phyloP scores from a whole-genome alignment of 2,113 vertebrate genomes.

The Geothlypis trichas region DNA sequence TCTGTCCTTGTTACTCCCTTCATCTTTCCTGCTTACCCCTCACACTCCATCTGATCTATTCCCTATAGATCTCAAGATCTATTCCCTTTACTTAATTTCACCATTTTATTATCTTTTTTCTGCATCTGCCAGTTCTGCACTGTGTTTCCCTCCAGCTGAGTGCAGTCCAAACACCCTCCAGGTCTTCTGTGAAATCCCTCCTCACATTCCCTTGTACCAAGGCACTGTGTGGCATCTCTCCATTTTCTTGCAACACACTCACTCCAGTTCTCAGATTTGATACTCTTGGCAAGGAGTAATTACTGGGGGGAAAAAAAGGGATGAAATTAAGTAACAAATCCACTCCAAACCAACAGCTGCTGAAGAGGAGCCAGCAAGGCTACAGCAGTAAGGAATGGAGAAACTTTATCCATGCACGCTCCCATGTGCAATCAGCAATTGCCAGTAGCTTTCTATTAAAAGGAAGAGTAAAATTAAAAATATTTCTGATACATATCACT shows the following conservation, averaged over 20 bases:
- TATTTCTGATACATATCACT: background rate
- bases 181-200: background rate
- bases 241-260: background rate
- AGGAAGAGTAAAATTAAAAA: background rate
- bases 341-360: background rate
- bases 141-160: background rate
- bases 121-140: background rate
- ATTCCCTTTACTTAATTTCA: background rate
- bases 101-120: background rate
- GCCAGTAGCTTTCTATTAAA: background rate
- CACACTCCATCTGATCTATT: background rate
- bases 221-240: background rate
- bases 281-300: background rate
- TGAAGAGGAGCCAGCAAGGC: background rate
- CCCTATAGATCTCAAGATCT: background rate
- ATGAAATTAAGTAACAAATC: background rate
- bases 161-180: background rate
- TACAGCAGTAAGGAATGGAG: background rate
- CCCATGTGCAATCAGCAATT: background rate
- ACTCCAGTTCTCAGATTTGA: background rate
- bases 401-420: background rate
- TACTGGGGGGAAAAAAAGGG: fast-evolving
- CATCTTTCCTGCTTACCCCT: background rate
- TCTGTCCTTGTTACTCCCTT: background rate
- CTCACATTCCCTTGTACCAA: background rate